phyloP scores from a whole-genome alignment of 2,113 vertebrate genomes.

The Hirundichthys speculiger region DNA sequence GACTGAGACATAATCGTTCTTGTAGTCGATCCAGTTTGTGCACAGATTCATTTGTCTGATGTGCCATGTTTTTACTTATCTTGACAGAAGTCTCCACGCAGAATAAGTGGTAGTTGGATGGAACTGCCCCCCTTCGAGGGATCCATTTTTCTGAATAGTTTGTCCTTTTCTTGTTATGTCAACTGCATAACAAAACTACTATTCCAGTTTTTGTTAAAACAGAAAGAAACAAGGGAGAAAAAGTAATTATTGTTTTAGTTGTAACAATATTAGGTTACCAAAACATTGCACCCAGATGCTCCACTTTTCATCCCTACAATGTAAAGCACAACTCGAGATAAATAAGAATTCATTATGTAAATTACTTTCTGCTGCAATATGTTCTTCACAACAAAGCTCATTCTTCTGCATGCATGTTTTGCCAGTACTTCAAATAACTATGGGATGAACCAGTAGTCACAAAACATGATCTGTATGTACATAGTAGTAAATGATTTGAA shows the following conservation, averaged over 20 bases:
- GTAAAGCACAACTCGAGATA: slow-evolving; percentile 22
- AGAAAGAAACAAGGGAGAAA: neutral
- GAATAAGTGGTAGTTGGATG: no score
- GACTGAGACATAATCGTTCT: no score
- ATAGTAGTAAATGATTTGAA: slow-evolving; percentile 8
- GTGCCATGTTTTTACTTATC: no score
- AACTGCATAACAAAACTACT: no score
- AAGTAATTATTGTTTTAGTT: slow-evolving; percentile 1
- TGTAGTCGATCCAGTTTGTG: no score
- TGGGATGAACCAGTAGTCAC: slow-evolving; percentile 22
- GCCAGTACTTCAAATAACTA: neutral
- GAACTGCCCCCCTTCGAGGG: no score
- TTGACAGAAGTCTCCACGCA: no score
- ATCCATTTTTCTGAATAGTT: no score
- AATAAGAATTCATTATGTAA: slow-evolving; percentile 28
- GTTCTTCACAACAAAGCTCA: slow-evolving; percentile 28
- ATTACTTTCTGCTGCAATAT: slow-evolving; percentile 2
- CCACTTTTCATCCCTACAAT: neutral
- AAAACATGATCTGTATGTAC: slow-evolving; percentile 44
- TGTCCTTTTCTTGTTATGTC: no score
- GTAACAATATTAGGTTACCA: neutral
- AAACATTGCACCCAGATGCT: slow-evolving; percentile 12
- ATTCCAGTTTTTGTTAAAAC: no score
- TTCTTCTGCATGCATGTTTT: no score
- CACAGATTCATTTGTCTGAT: no score